Conservation (phyloP, 2,113 vertebrate genomes). For the Dascyllus trimaculatus region DNA sequence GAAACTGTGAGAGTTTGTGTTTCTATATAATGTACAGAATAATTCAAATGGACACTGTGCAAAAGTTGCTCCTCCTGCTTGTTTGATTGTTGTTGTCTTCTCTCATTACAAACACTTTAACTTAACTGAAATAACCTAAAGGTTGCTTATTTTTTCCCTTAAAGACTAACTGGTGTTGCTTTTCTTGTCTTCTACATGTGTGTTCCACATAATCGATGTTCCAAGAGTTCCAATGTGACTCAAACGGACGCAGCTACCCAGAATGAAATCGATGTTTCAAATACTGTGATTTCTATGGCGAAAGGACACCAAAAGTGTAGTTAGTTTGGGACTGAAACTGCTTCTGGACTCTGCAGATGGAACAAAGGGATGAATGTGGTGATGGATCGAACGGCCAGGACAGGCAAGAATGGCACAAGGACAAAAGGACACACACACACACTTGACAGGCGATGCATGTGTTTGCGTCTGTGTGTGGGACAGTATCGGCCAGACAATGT, state of each 20-base stretch:
- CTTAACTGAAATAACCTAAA: no score
- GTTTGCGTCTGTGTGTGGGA: constrained; percentile 21
- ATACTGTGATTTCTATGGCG: constrained; percentile 7
- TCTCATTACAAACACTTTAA: no score
- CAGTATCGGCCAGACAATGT: constrained; percentile 26
- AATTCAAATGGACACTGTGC: not conserved
- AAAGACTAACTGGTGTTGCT: constrained; percentile 1
- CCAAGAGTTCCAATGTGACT: constrained; percentile 25
- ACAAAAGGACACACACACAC: constrained; percentile 27
- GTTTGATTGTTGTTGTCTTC: no score
- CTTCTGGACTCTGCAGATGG: constrained; percentile 2
- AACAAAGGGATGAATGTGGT: not conserved
- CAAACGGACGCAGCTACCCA: constrained; percentile 21
- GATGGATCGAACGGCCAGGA: constrained; percentile 28
- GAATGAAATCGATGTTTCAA: constrained; percentile 46
- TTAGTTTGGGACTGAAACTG: not conserved
- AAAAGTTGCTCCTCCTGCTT: not conserved
- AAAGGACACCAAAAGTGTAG: constrained; percentile 16
- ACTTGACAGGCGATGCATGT: constrained; percentile 28
- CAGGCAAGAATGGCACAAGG: constrained; percentile 12
- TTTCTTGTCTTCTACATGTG: constrained; percentile 3
- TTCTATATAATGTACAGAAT: no score
- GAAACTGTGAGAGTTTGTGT: no score
- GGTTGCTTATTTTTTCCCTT: not conserved
- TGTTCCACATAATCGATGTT: constrained; percentile 39